These are phyloP conservation scores for Pangasius sanitwongsei DNA, from an alignment of 2,797 vertebrate genomes.

Conservation along the genomic window DNA sequence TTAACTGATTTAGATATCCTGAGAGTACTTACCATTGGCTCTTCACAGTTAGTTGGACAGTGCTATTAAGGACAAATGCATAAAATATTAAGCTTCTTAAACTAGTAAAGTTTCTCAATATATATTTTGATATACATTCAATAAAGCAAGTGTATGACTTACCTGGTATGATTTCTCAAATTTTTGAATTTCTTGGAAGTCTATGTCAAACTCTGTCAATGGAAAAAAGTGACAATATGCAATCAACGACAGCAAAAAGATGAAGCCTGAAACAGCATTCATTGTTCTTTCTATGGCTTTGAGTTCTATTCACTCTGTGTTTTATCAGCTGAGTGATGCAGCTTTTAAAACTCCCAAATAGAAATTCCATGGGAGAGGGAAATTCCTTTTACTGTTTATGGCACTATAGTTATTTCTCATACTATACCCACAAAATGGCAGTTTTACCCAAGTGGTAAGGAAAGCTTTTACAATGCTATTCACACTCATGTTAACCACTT, in stretches of 20 bases:
- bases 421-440: conserved; percentile 24
- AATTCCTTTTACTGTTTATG: conserved; percentile 14
- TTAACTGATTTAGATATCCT: background rate
- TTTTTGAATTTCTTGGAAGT: background rate
- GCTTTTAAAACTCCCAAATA: conserved; percentile 38
- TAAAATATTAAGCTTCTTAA: conserved; percentile 2
- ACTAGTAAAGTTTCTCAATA: background rate
- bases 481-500: conserved; percentile 28
- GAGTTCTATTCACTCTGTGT: conserved; percentile 12
- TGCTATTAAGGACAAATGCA: conserved; percentile 17
- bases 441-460: conserved; percentile 39
- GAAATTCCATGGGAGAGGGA: conserved; percentile 43
- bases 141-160: conserved; percentile 1
- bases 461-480: conserved; percentile 33
- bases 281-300: conserved; percentile 18
- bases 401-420: conserved; percentile 43
- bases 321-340: conserved; percentile 6
- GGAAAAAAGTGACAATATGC: background rate
- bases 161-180: background rate
- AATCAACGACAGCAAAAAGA: conserved; percentile 20
- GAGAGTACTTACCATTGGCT: background rate
- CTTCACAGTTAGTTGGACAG: background rate
- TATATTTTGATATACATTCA: background rate
- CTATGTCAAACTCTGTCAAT: conserved; percentile 22
- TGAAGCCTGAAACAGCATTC: conserved; percentile 18